Conservation (phyloP, 2,888 invertebrate species). For the Micropterix aruncella region DNA sequence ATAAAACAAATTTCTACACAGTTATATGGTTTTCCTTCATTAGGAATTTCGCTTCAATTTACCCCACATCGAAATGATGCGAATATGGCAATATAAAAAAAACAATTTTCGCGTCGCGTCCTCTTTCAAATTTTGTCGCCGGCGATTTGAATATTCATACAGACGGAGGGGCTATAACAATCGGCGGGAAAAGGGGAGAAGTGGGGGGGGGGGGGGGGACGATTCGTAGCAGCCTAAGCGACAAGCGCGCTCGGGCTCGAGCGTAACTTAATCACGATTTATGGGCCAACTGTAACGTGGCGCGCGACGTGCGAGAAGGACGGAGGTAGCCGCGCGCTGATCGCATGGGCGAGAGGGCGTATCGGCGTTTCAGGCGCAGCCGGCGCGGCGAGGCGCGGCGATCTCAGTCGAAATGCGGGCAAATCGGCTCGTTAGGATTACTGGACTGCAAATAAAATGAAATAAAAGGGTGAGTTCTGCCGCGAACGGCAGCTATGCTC, state of each 20-base stretch:
- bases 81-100: no score
- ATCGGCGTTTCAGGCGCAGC: not conserved
- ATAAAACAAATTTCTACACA: no score
- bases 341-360: not conserved
- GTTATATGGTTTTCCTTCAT: no score
- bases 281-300: not conserved
- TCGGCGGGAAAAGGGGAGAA: not conserved
- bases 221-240: no score
- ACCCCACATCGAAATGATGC: no score
- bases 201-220: not conserved
- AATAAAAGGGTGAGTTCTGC: no score
- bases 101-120: no score
- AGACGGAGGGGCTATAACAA: not conserved
- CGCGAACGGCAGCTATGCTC: not conserved
- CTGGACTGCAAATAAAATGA: not conserved
- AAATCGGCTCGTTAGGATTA: not conserved
- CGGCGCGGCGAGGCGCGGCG: not conserved
- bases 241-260: not conserved
- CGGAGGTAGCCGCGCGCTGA: not conserved
- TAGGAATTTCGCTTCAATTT: no score
- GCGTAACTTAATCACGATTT: not conserved
- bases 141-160: not conserved
- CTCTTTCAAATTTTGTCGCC: not conserved
- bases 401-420: not conserved
- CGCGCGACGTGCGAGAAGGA: not conserved